Conservation (phyloP, 1,140 invertebrate species). For the Heterodera carotae region DNA sequence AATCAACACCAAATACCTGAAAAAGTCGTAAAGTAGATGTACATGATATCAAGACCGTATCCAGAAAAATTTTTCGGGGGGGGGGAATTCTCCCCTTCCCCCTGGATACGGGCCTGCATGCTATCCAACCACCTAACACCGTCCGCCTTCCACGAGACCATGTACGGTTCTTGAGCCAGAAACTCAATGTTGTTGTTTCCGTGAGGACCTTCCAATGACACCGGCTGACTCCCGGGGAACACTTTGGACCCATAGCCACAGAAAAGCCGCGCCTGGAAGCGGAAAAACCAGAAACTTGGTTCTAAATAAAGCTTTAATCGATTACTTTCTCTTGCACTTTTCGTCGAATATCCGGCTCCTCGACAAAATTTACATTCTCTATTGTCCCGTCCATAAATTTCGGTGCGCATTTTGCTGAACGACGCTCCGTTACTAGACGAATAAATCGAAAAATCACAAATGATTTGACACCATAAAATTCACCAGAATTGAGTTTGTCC, state of each 20-base stretch:
- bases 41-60: no score
- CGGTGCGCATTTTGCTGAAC: constrained; percentile 22
- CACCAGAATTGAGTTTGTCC: neutral
- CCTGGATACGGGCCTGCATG: no score
- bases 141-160: constrained; percentile 98
- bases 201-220: constrained; percentile 78
- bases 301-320: neutral
- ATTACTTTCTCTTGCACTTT: constrained; percentile 40
- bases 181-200: constrained; percentile 78
- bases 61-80: no score
- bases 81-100: constrained; percentile 16
- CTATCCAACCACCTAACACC: constrained; percentile 76
- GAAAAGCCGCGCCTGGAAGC: constrained; percentile 1
- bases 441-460: neutral
- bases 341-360: constrained; percentile 37
- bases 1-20: constrained; percentile 93
- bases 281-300: neutral
- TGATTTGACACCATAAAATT: neutral
- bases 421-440: neutral
- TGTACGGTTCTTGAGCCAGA: constrained; percentile 80
- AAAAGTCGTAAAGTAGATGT: constrained; percentile 53
- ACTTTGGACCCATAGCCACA: constrained; percentile 12
- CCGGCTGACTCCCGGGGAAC: constrained; percentile 70
- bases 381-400: constrained; percentile 67
- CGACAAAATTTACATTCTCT: constrained; percentile 63